Base-by-base conservation (phyloP, 2,797 vertebrate genomes). In the Acipenser transmontanus region DNA sequence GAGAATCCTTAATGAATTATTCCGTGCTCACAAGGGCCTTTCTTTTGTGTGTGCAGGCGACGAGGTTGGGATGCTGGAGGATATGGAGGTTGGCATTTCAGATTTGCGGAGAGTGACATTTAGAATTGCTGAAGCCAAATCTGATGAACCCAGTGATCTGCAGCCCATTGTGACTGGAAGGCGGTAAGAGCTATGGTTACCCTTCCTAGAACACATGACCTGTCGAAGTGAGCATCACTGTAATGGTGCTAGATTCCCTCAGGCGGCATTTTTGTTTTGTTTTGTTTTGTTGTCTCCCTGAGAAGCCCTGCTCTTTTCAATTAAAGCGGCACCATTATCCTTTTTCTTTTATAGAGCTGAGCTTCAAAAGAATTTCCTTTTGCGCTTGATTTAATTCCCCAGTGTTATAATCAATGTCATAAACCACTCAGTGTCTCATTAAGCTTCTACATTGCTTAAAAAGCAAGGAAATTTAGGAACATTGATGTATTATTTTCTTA, bases 21-120 rank as follows among this genome's bases (percentile, higher is more conserved):
- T 34, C 34, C 0, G 2, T 34, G 34, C 34, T 34, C 34, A 34
- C 34, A 34, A 34, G 34, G 34, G 34, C 34, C 34, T 34, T 34
- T 34, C 4, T 34, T 34, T 34, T 34, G 34, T 34, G 34, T 34
- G 34, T 1, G 34, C 69, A 99, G 97, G 95, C 84, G 97, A 99
- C 73, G 97, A 98, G 87, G 91, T 97, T 0, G 96, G 96, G 62
- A 99, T 99, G 97, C 88, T 99, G 50, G 96, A 99, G 83, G 96
- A 99, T 78, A 98, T 99, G 96, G 91, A 93, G 73, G 89, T 96
- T 68, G 94, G 94, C 62, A 92, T 99, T 85, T 91, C 94, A 59
- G 97, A 98, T 82, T 87, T 99, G 78, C 93, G 90, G 71, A 92
- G 90, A 84, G 94, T 98, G 1, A 75, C 83, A 48, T 99, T 99